Conservation (phyloP, 2,797 vertebrate genomes). For the Sebastes matsubarae region DNA sequence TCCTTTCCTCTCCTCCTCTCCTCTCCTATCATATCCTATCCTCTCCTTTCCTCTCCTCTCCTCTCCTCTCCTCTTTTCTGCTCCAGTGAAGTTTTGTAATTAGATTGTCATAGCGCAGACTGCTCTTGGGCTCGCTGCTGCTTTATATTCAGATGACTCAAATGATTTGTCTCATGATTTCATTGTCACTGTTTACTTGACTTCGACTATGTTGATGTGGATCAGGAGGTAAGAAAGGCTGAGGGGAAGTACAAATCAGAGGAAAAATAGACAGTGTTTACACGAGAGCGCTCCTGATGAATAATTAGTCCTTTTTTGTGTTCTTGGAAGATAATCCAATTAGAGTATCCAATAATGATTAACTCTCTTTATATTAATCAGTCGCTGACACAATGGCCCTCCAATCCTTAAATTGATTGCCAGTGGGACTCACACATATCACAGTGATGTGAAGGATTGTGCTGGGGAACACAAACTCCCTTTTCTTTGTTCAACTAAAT, state of each 20-base stretch:
- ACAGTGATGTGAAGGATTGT: conserved; percentile 8
- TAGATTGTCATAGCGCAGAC: conserved; percentile 70
- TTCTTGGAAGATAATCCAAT: conserved; percentile 78
- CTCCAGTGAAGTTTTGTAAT: conserved; percentile 75
- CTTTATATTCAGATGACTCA: conserved; percentile 74
- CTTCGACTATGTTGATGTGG: conserved; percentile 71
- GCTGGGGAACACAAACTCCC: not conserved
- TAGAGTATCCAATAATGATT: conserved; percentile 72
- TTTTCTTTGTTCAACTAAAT: conserved; percentile 17
- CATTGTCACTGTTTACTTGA: conserved; percentile 79
- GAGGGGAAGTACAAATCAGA: conserved; percentile 59
- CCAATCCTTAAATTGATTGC: conserved; percentile 51
- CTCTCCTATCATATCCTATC: not conserved
- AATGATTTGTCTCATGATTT: conserved; percentile 77
- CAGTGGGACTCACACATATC: conserved; percentile 38
- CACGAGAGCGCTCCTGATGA: conserved; percentile 67
- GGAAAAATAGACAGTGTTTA: conserved; percentile 66
- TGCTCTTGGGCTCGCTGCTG: conserved; percentile 63
- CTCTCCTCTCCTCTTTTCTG: conserved; percentile 49
- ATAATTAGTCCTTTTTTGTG: conserved; percentile 80
- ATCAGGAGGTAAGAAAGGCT: conserved; percentile 69
- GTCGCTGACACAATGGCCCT: conserved; percentile 57
- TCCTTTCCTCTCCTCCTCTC: not conserved
- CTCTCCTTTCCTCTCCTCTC: not conserved
- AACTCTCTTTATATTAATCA: conserved; percentile 71